Percentiles rank a stretch among this genome's conserved stretches.
These are phyloP conservation scores for Andrena marginata DNA, from an alignment of 2,888 invertebrate species.

Conservation along the genomic window DNA sequence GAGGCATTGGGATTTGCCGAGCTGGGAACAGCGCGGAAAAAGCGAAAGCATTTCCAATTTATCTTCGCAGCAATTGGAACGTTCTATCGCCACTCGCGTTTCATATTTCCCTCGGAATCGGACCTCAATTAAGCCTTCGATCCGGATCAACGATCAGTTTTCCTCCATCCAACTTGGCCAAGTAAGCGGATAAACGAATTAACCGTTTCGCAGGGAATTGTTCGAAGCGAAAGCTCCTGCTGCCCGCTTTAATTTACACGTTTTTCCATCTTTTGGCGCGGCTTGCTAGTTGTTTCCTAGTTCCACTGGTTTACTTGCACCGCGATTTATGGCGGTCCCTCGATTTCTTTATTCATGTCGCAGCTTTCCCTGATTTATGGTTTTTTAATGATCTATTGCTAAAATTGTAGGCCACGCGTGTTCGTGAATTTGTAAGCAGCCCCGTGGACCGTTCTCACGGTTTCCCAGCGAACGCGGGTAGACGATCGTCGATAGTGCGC, in stretches of 20 bases:
- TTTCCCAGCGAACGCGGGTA: too few species aligned
- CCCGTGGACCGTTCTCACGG: too few species aligned
- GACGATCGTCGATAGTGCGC: too few species aligned
- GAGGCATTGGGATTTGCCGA: constrained; percentile 5
- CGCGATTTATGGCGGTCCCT: neutral
- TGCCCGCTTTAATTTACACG: constrained; percentile 12
- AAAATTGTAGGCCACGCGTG: too few species aligned
- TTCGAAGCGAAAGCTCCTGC: constrained; percentile 4
- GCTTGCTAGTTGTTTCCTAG: neutral
- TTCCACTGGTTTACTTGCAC: neutral
- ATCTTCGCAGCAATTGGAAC: constrained; percentile 33
- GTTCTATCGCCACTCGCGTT: constrained; percentile 10
- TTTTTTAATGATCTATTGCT: neutral
- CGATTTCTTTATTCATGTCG: neutral
- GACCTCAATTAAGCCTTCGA: constrained; percentile 20
- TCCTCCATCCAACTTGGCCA: neutral
- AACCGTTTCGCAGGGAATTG: constrained; percentile 19
- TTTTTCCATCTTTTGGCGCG: neutral
- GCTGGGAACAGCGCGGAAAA: constrained; percentile 7
- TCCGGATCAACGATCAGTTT: neutral
- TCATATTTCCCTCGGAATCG: constrained; percentile 24
- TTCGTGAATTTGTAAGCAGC: too few species aligned
- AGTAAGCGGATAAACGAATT: constrained; percentile 22
- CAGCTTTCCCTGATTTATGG: too few species aligned
- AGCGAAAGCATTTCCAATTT: constrained; percentile 37